Percentiles rank a stretch among this genome's conserved stretches.
Evolutionary conservation across 2,797 vertebrate genomes (phyloP).

Genomic region (Lacerta agilis): DNA sequence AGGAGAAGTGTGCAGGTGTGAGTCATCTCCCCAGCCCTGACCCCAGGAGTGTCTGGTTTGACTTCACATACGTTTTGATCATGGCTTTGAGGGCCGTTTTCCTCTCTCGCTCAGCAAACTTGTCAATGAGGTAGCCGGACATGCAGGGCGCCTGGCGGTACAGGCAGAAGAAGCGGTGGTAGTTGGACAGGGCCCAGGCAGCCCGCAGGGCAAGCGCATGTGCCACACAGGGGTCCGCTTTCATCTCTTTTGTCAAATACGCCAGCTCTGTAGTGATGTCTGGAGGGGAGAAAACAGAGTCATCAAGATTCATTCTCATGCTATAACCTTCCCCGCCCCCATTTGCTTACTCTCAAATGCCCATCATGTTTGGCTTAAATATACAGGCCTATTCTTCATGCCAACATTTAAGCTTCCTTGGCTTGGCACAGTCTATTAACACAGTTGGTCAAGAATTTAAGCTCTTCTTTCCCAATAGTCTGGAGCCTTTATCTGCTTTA

Average conservation of each 20-base stretch:
- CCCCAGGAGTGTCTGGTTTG: slow-evolving; percentile 7
- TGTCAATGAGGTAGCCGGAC: slow-evolving; percentile 94
- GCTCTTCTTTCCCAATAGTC: background rate
- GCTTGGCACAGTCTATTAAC: background rate
- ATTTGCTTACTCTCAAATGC: background rate
- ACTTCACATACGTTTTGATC: slow-evolving; percentile 90
- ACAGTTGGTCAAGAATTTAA: background rate
- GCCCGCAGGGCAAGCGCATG: slow-evolving; percentile 88
- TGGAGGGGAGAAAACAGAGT: slow-evolving; percentile 48
- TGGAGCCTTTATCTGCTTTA: background rate
- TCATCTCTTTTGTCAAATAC: slow-evolving; percentile 86
- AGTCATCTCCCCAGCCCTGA: background rate
- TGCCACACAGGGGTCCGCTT: slow-evolving; percentile 85
- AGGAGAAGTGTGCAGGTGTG: background rate
- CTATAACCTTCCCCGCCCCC: background rate
- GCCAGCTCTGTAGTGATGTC: slow-evolving; percentile 93
- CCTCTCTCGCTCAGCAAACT: slow-evolving; percentile 93
- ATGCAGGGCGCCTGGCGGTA: slow-evolving; percentile 88
- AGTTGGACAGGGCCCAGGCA: slow-evolving; percentile 92
- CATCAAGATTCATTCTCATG: background rate
- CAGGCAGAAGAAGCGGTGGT: slow-evolving; percentile 90
- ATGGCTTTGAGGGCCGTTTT: slow-evolving; percentile 90
- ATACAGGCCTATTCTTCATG: background rate
- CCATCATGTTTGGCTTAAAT: background rate
- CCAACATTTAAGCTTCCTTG: background rate